Evolutionary conservation across 1,140 invertebrate genomes (phyloP).

Genomic region (Sitodiplosis mosellana): DNA sequence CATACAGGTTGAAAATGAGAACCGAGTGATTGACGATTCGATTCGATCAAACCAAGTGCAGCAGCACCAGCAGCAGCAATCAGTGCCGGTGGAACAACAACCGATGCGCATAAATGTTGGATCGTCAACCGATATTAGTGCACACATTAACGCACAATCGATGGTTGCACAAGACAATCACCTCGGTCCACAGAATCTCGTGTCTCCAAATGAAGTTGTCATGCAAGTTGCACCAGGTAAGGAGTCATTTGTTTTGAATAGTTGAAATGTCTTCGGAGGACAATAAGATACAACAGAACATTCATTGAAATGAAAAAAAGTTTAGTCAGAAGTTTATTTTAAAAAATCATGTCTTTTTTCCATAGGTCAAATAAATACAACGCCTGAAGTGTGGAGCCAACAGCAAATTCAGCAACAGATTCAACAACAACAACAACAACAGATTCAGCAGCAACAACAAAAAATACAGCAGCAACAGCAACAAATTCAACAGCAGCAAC

Average conservation of each 20-base stretch:
- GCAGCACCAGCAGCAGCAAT: background rate
- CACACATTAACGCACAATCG: background rate
- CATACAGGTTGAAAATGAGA: no score
- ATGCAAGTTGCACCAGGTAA: no score
- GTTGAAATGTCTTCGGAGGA: no score
- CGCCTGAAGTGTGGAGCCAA: slow-evolving; percentile 8
- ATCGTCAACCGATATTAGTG: background rate
- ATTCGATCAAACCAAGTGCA: background rate
- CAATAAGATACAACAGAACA: no score
- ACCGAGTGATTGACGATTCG: no score
- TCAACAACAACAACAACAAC: slow-evolving; percentile 4
- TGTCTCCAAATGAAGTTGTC: slow-evolving; percentile 1
- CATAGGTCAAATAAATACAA: no score
- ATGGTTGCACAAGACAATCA: slow-evolving; percentile 17
- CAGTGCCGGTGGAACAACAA: slow-evolving; percentile 4
- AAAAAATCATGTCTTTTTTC: no score
- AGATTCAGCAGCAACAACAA: no score
- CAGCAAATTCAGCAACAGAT: slow-evolving; percentile 3
- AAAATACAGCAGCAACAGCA: slow-evolving; percentile 4
- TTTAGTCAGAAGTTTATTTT: no score
- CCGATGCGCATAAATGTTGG: slow-evolving; percentile 3
- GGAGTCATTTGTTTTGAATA: no score
- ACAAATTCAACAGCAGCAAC: slow-evolving; percentile 5
- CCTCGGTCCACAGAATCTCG: slow-evolving; percentile 14
- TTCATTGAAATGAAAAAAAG: no score